Evolutionary conservation across 2,797 vertebrate species (phyloP).

Genomic region (Coendou prehensilis): DNA sequence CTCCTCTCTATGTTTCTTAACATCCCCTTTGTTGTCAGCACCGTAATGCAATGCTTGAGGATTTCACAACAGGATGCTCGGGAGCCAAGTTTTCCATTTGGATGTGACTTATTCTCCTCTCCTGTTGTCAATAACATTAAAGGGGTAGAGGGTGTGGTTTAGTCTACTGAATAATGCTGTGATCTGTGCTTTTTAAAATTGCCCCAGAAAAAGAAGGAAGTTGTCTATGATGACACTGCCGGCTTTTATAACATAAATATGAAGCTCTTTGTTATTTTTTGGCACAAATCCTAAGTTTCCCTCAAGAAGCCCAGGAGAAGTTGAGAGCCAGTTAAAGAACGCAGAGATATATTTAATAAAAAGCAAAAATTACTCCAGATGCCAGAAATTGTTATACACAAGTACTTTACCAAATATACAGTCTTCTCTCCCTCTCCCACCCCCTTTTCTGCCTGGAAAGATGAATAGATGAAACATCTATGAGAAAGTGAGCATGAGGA

Average conservation of each 20-base stretch:
- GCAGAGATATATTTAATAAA: constrained; percentile 82
- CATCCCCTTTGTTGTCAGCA: constrained; percentile 4
- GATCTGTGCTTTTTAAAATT: constrained; percentile 69
- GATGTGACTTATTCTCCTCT: constrained; percentile 56
- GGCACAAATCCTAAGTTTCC: constrained; percentile 73
- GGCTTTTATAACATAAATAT: constrained; percentile 84
- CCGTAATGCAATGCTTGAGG: background rate
- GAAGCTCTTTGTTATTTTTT: constrained; percentile 80
- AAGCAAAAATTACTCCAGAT: constrained; percentile 78
- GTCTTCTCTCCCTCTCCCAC: background rate
- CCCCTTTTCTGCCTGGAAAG: constrained; percentile 66
- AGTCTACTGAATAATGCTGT: constrained; percentile 28
- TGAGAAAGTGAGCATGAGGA: background rate
- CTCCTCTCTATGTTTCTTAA: constrained; percentile 35
- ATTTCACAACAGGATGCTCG: constrained; percentile 68
- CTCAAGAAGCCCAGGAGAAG: constrained; percentile 77
- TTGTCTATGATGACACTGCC: constrained; percentile 73
- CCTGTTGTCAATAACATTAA: constrained; percentile 64
- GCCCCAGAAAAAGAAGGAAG: constrained; percentile 81
- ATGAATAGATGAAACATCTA: constrained; percentile 23
- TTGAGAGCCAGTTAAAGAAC: constrained; percentile 71
- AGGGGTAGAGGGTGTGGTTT: constrained; percentile 63
- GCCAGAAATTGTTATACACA: constrained; percentile 82
- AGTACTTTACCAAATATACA: constrained; percentile 78
- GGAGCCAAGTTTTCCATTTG: constrained; percentile 60